Evolutionary conservation across 2,888 invertebrate species (phyloP).

Genomic region (Sialis lutaria): DNA sequence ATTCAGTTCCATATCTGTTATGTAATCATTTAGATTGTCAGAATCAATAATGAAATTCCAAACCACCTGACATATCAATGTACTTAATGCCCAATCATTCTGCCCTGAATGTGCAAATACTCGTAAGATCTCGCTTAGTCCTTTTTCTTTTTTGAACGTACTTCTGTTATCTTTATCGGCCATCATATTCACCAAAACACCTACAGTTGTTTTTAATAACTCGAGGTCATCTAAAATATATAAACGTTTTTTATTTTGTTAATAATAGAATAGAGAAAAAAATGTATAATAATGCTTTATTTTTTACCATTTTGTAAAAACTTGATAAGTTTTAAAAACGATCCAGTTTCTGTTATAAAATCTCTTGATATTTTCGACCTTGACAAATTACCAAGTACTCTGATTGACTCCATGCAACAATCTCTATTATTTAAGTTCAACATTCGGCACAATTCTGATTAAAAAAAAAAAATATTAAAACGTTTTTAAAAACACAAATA

Average conservation of each 20-base stretch:
- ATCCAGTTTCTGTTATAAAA: slow-evolving; percentile 48
- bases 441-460: slow-evolving; percentile 25
- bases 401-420: slow-evolving; percentile 48
- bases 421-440: slow-evolving; percentile 28
- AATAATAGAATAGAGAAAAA: not conserved
- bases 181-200: slow-evolving; percentile 67
- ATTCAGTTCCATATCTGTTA: slow-evolving; percentile 32
- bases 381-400: slow-evolving; percentile 71
- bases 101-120: slow-evolving; percentile 38
- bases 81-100: slow-evolving; percentile 50
- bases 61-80: slow-evolving; percentile 55
- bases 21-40: slow-evolving; percentile 26
- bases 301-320: slow-evolving; percentile 39
- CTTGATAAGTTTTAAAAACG: slow-evolving; percentile 36
- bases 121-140: slow-evolving; percentile 31
- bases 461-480: not conserved
- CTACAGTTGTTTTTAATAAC: slow-evolving; percentile 59
- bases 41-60: slow-evolving; percentile 51
- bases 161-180: slow-evolving; percentile 35
- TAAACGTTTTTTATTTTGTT: not conserved
- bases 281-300: slow-evolving; percentile 1
- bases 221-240: slow-evolving; percentile 36
- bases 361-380: slow-evolving; percentile 45
- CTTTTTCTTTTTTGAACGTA: slow-evolving; percentile 32
- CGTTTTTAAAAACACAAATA: not conserved